Percentiles rank a stretch among this genome's conserved stretches.
These are phyloP conservation scores for Chesias legatella DNA, from an alignment of 2,888 invertebrate genomes.

Conservation along the genomic window DNA sequence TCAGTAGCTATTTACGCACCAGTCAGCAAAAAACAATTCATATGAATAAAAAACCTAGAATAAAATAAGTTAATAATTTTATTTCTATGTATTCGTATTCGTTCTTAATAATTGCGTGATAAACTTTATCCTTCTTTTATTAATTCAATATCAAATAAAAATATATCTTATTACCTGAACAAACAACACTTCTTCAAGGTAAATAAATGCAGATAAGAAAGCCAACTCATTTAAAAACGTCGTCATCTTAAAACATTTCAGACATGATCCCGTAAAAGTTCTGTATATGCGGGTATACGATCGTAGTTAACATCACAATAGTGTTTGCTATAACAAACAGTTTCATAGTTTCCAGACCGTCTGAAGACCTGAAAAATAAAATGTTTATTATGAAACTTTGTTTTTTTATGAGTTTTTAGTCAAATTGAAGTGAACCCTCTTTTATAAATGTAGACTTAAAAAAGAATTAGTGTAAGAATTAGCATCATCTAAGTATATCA, in stretches of 20 bases:
- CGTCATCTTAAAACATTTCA: conserved; percentile 69
- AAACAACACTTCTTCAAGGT: background rate
- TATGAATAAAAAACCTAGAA: too few relatives aligned
- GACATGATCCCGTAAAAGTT: conserved; percentile 75
- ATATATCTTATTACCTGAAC: background rate
- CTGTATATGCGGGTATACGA: conserved; percentile 87
- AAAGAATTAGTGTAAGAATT: too few relatives aligned
- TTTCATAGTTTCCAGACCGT: conserved; percentile 87
- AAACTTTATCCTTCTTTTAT: too few relatives aligned
- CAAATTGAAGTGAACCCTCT: too few relatives aligned
- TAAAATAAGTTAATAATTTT: too few relatives aligned
- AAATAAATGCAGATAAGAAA: background rate
- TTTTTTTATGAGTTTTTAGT: conserved; percentile 3
- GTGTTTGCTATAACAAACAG: conserved; percentile 90
- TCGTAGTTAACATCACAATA: conserved; percentile 84
- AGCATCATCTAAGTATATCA: too few relatives aligned
- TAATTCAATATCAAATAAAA: background rate
- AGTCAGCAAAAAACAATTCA: too few relatives aligned
- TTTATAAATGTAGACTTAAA: too few relatives aligned
- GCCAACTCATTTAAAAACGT: conserved; percentile 33
- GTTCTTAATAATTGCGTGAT: too few relatives aligned
- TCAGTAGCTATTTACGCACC: too few relatives aligned
- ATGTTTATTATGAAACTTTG: background rate
- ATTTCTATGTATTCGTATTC: too few relatives aligned
- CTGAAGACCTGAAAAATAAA: conserved; percentile 71